These are phyloP conservation scores for Ictidomys tridecemlineatus DNA, from an alignment of 2,113 vertebrate genomes.

Conservation along the genomic window DNA sequence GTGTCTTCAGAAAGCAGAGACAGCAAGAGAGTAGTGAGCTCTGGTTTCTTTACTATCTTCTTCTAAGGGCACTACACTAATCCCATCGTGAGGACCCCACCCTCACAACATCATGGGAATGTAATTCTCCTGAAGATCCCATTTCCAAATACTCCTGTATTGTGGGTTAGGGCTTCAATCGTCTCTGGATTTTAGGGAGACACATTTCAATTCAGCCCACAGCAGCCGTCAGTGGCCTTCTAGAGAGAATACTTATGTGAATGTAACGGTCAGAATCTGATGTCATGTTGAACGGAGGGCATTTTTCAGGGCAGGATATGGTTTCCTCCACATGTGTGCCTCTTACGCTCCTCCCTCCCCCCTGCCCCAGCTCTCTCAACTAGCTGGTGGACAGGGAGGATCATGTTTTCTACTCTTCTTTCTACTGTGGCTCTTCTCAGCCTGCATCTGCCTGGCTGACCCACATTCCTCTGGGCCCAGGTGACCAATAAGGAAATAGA, in stretches of 20 bases:
- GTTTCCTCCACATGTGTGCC: not conserved
- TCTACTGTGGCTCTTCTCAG: not conserved
- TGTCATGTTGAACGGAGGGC: not conserved
- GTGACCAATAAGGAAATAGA: slow-evolving; percentile 48
- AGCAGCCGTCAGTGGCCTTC: not conserved
- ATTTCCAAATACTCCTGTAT: not conserved
- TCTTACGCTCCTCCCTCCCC: accelerated
- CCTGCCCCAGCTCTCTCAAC: not conserved
- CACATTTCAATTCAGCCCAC: not conserved
- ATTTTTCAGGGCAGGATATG: no score
- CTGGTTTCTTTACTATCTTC: not conserved
- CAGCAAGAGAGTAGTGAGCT: not conserved
- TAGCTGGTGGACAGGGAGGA: not conserved
- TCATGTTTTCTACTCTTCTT: not conserved
- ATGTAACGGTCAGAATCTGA: not conserved
- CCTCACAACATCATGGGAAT: not conserved
- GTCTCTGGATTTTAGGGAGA: not conserved
- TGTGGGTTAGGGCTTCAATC: not conserved
- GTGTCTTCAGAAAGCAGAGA: not conserved
- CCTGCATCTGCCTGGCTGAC: not conserved
- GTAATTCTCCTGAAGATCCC: not conserved
- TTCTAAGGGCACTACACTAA: not conserved
- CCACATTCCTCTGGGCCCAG: slow-evolving; percentile 42
- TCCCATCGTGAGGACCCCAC: not conserved
- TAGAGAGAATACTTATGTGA: not conserved